Percentiles rank a stretch among this genome's conserved stretches.
phyloP scores from a whole-genome alignment of 2,888 invertebrate genomes.

The Drosophila neotestacea region DNA sequence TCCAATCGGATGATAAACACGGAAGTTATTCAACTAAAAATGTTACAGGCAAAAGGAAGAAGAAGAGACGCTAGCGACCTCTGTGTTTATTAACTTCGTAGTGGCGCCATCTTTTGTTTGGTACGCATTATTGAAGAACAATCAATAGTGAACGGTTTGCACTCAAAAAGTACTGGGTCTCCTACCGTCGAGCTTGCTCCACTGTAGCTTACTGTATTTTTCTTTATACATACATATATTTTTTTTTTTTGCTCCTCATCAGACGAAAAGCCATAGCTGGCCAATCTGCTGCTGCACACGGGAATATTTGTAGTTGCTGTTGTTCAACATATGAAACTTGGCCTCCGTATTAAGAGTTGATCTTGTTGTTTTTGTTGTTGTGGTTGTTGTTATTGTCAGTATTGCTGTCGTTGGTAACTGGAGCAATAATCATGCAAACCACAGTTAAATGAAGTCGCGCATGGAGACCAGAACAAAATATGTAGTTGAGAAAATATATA shows the following conservation, averaged over 20 bases:
- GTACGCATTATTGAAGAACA: too few species aligned
- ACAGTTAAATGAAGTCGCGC: constrained; percentile 77
- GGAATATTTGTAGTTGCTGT: constrained; percentile 45
- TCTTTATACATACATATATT: too few species aligned
- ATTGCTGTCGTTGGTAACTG: constrained; percentile 67
- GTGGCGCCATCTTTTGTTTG: too few species aligned
- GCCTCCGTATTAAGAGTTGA: constrained; percentile 45
- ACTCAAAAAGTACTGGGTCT: too few species aligned
- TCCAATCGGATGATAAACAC: too few species aligned
- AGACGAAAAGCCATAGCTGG: constrained; percentile 1
- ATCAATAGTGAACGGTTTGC: too few species aligned
- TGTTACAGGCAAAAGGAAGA: too few species aligned
- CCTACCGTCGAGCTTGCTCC: too few species aligned
- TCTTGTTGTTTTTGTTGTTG: constrained; percentile 21
- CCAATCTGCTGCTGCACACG: constrained; percentile 18
- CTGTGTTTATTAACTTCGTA: too few species aligned
- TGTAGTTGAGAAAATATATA: constrained; percentile 27
- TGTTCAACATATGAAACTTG: constrained; percentile 56
- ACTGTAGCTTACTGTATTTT: too few species aligned
- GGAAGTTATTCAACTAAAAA: too few species aligned
- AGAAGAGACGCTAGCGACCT: too few species aligned
- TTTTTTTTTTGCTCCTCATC: background rate
- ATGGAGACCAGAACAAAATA: constrained; percentile 58
- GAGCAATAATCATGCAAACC: constrained; percentile 81
- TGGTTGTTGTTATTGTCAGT: constrained; percentile 22